These are phyloP conservation scores for Crotalus horridus DNA, from an alignment of 2,113 vertebrate genomes.

Conservation along the genomic window DNA sequence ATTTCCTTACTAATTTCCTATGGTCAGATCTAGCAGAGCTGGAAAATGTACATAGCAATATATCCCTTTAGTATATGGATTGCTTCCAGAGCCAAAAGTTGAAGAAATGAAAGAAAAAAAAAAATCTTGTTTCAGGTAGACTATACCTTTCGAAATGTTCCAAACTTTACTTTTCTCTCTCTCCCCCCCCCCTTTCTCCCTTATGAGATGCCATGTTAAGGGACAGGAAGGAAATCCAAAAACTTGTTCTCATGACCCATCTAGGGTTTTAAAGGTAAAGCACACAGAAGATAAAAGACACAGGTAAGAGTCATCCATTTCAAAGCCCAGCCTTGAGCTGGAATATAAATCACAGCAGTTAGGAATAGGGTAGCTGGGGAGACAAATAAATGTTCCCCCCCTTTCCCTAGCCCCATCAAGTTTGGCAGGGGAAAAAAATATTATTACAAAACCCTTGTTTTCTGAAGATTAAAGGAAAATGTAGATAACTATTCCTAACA, in stretches of 20 bases:
- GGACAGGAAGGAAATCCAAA: neutral
- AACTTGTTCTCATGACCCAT: neutral
- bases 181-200: rapidly evolving
- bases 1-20: neutral
- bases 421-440: too few relatives aligned
- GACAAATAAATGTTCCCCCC: neutral
- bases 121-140: neutral
- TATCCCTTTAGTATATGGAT: neutral
- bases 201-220: neutral
- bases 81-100: neutral
- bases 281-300: neutral
- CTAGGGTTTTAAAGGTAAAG: neutral
- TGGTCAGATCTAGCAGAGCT: neutral
- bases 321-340: neutral
- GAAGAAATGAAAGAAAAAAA: neutral
- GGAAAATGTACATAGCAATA: neutral
- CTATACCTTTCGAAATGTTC: neutral
- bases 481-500: too few relatives aligned
- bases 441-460: too few relatives aligned
- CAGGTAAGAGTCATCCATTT: neutral
- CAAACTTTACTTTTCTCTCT: neutral
- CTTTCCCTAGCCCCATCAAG: neutral
- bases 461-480: too few relatives aligned
- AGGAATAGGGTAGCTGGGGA: too few relatives aligned
- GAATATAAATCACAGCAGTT: too few relatives aligned